Conservation (phyloP, 2,888 invertebrate species). For the Stenchaetothrips biformis region DNA sequence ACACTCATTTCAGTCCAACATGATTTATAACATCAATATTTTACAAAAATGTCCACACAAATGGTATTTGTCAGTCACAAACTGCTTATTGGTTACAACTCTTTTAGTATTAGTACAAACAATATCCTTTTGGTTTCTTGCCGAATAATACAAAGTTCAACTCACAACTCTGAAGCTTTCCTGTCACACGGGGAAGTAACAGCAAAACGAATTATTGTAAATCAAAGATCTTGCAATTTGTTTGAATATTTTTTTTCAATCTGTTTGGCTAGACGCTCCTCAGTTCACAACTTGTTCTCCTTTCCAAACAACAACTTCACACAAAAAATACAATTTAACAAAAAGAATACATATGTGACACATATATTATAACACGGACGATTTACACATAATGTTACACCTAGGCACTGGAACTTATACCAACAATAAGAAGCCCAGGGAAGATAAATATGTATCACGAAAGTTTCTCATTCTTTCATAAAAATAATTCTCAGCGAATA, state of each 20-base stretch:
- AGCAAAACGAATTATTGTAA: too few species aligned
- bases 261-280: too few species aligned
- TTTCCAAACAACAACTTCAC: too few species aligned
- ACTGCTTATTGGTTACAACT: background rate
- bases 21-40: conserved; percentile 7
- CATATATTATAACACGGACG: background rate
- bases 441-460: background rate
- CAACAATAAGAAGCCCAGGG: background rate
- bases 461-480: background rate
- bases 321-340: background rate
- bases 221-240: too few species aligned
- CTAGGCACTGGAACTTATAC: background rate
- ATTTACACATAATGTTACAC: background rate
- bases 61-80: conserved; percentile 21
- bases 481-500: background rate
- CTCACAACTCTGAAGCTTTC: too few species aligned
- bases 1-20: background rate
- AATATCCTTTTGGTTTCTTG: too few species aligned
- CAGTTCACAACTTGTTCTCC: too few species aligned
- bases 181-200: too few species aligned
- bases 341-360: background rate
- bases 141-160: too few species aligned
- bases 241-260: too few species aligned
- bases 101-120: too few species aligned
- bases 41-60: conserved; percentile 16